Evolutionary conservation across 2,888 invertebrate species (phyloP).

Genomic region (Liopterus haemorrhoidalis): DNA sequence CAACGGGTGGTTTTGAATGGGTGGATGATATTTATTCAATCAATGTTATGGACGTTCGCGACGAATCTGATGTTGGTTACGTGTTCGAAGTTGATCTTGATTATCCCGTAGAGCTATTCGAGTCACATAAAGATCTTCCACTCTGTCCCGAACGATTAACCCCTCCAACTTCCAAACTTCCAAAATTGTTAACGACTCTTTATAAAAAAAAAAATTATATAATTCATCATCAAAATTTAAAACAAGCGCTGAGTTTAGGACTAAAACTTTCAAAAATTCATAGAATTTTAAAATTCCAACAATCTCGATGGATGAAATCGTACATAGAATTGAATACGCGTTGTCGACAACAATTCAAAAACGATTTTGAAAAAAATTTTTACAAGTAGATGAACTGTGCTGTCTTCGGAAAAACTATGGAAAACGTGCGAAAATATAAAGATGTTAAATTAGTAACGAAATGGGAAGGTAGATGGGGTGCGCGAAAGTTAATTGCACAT

Average conservation of each 20-base stretch:
- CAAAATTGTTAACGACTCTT: conserved; percentile 26
- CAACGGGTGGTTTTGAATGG: conserved; percentile 35
- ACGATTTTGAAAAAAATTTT: conserved; percentile 21
- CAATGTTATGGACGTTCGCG: conserved; percentile 11
- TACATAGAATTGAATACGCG: conserved; percentile 39
- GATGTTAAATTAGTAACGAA: too few species aligned
- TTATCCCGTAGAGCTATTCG: conserved; percentile 38
- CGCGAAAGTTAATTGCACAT: too few species aligned
- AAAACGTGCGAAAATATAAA: too few species aligned
- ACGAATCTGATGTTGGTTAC: conserved; percentile 33
- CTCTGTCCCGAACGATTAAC: conserved; percentile 11
- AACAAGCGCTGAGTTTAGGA: too few species aligned
- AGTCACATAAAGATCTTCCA: conserved; percentile 26
- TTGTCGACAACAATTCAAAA: conserved; percentile 29
- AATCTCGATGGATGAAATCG: conserved; percentile 36
- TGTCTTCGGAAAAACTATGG: too few species aligned
- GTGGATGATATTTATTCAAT: conserved; percentile 16
- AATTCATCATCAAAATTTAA: conserved; percentile 31
- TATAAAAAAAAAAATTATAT: conserved; percentile 29
- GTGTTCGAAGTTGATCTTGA: conserved; percentile 41
- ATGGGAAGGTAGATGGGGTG: too few species aligned
- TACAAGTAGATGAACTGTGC: too few species aligned
- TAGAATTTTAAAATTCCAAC: conserved; percentile 35
- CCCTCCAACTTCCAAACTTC: conserved; percentile 11
- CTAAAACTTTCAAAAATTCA: too few species aligned